Evolutionary conservation across 2,113 vertebrate genomes (phyloP).

Genomic region (Etheostoma cragini): DNA sequence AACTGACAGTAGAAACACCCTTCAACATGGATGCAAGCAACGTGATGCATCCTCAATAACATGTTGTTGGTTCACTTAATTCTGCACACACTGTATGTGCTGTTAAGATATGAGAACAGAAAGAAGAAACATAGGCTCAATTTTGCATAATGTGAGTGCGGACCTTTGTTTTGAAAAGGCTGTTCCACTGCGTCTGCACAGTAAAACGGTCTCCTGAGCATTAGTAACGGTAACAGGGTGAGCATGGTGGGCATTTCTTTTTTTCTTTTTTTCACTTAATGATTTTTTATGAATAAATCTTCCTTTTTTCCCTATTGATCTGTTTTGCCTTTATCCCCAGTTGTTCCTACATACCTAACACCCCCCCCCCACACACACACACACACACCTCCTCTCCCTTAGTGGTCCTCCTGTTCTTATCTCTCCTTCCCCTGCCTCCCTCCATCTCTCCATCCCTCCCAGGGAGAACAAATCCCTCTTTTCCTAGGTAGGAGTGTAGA

Average conservation of each 20-base stretch:
- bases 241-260: conserved; percentile 12
- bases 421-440: conserved; percentile 62
- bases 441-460: conserved; percentile 73
- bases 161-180: conserved; percentile 34
- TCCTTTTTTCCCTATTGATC: conserved; percentile 66
- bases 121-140: background rate
- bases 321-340: conserved; percentile 66
- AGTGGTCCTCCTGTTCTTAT: conserved; percentile 71
- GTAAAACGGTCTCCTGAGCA: conserved; percentile 52
- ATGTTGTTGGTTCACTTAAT: background rate
- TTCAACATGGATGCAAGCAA: background rate
- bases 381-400: conserved; percentile 27
- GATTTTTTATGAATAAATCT: conserved; percentile 69
- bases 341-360: conserved; percentile 31
- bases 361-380: conserved; percentile 1
- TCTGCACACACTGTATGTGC: background rate
- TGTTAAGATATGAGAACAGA: background rate
- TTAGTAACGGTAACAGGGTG: conserved; percentile 36
- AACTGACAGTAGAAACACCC: conserved; percentile 10
- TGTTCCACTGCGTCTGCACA: conserved; percentile 21
- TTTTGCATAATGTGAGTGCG: background rate
- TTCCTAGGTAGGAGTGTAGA: conserved; percentile 81
- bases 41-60: background rate
- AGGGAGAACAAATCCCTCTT: conserved; percentile 83
- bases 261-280: conserved; percentile 15